A percentile compares a stretch with the other conserved stretches of the same genome.
Conservation (phyloP, 2,113 vertebrate genomes). For the Meles meles region DNA sequence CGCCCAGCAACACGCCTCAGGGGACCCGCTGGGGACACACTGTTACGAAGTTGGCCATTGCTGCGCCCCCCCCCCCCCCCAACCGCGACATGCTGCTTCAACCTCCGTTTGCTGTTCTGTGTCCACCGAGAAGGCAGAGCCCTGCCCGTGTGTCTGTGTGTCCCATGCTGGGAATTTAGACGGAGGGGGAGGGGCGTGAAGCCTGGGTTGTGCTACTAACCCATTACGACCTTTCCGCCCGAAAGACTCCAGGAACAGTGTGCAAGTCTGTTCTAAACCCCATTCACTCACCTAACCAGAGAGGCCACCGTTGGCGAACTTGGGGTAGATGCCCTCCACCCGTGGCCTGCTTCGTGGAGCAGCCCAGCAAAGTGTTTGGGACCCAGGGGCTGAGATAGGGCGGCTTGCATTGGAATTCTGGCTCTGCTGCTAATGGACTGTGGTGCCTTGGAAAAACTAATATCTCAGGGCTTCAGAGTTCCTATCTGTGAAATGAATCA, state of each 20-base stretch:
- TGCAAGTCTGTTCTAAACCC: not conserved
- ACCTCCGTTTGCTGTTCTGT: not conserved
- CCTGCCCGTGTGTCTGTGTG: too few relatives aligned
- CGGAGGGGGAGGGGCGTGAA: too few relatives aligned
- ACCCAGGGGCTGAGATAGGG: too few relatives aligned
- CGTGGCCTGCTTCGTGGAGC: rapidly evolving
- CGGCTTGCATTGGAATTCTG: not conserved
- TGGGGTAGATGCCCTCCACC: not conserved
- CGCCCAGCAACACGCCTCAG: rapidly evolving
- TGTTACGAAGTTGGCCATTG: rapidly evolving
- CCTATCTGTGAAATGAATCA: not conserved
- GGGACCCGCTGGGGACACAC: too few relatives aligned
- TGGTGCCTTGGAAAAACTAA: not conserved
- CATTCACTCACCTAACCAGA: not conserved
- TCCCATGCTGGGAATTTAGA: not conserved
- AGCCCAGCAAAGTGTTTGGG: not conserved
- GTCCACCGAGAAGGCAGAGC: not conserved
- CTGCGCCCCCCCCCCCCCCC: too few relatives aligned
- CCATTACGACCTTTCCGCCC: not conserved
- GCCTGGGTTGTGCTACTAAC: not conserved
- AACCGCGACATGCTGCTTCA: not conserved
- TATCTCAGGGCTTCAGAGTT: not conserved
- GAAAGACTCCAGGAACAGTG: not conserved
- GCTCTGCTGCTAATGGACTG: not conserved
- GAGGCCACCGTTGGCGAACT: rapidly evolving